Conservation (phyloP, 2,113 vertebrate genomes). For the Micronycteris hirsuta region DNA sequence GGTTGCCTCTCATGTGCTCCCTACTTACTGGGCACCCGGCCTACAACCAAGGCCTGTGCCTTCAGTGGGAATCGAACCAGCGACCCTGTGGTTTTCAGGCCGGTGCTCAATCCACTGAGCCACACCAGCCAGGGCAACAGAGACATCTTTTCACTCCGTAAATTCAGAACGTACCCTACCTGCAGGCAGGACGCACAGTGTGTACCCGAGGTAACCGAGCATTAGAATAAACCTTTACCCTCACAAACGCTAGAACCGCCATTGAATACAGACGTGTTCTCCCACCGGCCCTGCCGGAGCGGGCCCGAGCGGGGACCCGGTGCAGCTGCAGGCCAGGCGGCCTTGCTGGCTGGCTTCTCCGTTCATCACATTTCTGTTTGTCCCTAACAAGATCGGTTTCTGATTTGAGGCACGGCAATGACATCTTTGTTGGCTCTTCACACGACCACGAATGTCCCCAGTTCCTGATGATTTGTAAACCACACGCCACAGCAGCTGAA, state of each 20-base stretch:
- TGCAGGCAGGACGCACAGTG: neutral
- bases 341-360: neutral
- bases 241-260: neutral
- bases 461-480: constrained; percentile 21
- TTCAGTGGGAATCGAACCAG: too few relatives aligned
- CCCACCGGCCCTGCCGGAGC: neutral
- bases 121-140: neutral
- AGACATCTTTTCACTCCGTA: neutral
- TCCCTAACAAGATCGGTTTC: constrained; percentile 13
- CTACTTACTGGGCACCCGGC: too few relatives aligned
- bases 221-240: neutral
- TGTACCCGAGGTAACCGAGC: neutral
- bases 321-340: neutral
- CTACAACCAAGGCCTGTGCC: too few relatives aligned
- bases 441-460: neutral
- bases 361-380: neutral
- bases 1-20: too few relatives aligned
- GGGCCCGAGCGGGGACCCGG: neutral
- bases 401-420: constrained; percentile 2
- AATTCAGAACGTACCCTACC: neutral
- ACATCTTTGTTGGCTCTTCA: constrained; percentile 12
- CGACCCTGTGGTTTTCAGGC: too few relatives aligned
- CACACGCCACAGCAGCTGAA: constrained; percentile 21
- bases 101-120: too few relatives aligned
- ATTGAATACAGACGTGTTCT: neutral